phyloP scores from a whole-genome alignment of 2,797 vertebrate species.

The Eulemur albifrons region DNA sequence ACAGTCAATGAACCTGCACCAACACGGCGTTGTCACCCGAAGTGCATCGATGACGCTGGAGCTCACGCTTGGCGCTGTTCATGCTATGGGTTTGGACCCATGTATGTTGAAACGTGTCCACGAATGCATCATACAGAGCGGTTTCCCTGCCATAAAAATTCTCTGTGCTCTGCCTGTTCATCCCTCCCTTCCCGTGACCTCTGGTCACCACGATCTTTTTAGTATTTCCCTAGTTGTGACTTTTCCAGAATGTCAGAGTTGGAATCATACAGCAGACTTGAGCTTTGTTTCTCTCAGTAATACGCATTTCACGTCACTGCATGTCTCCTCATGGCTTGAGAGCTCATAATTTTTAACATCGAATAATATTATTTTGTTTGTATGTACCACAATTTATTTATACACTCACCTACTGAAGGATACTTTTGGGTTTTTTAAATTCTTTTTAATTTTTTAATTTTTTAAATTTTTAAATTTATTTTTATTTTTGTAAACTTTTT shows the following conservation, averaged over 20 bases:
- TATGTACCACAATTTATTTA: background rate
- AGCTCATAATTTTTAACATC: background rate
- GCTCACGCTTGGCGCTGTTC: background rate
- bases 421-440: background rate
- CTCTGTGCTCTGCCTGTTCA: background rate
- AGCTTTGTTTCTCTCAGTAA: background rate
- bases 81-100: background rate
- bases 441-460: background rate
- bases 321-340: background rate
- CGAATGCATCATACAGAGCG: background rate
- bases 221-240: background rate
- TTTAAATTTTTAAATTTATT: background rate
- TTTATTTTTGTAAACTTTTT: too few species aligned
- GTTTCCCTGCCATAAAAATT: background rate
- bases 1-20: background rate
- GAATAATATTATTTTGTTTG: background rate
- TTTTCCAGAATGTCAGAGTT: background rate
- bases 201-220: background rate
- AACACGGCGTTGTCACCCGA: background rate
- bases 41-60: background rate
- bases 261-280: too few species aligned
- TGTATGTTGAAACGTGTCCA: background rate
- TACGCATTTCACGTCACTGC: background rate
- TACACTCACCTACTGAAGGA: background rate
- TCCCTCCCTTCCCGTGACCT: background rate